These are phyloP conservation scores for Ceryle rudis DNA, from an alignment of 2,797 vertebrate genomes.

Conservation along the genomic window DNA sequence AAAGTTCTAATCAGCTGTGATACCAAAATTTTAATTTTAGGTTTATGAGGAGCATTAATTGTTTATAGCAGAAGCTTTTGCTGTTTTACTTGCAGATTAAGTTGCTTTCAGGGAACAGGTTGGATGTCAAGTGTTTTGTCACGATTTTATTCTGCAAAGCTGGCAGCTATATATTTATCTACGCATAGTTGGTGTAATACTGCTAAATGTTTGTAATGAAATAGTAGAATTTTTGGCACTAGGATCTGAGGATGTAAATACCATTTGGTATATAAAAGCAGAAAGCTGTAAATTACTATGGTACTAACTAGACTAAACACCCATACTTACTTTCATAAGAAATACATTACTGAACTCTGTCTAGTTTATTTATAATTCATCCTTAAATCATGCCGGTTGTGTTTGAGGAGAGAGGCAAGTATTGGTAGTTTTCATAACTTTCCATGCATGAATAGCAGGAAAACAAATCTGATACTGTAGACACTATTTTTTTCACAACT, in stretches of 20 bases:
- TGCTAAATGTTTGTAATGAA: conserved; percentile 6
- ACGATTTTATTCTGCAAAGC: neutral
- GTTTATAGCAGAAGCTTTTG: neutral
- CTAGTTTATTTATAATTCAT: conserved; percentile 2
- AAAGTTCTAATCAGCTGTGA: neutral
- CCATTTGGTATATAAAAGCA: conserved; percentile 14
- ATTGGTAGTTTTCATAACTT: neutral
- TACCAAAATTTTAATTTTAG: neutral
- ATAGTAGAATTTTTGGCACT: conserved; percentile 1
- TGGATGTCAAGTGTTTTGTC: neutral
- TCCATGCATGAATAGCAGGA: neutral
- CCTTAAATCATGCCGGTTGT: neutral
- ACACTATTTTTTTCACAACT: neutral
- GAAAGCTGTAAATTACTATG: neutral
- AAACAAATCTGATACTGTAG: neutral
- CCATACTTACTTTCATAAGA: conserved; percentile 1
- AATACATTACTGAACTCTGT: neutral
- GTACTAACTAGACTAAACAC: conserved; percentile 9
- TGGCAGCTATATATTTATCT: conserved; percentile 9
- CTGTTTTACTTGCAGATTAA: neutral
- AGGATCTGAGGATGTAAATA: conserved; percentile 17
- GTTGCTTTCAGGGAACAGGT: neutral
- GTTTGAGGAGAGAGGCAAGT: neutral
- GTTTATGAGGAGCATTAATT: neutral
- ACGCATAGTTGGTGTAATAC: neutral